A percentile compares a stretch with the other conserved stretches of the same genome.
Conservation (phyloP, 2,888 invertebrate species). For the Tupiocoris notatus region DNA sequence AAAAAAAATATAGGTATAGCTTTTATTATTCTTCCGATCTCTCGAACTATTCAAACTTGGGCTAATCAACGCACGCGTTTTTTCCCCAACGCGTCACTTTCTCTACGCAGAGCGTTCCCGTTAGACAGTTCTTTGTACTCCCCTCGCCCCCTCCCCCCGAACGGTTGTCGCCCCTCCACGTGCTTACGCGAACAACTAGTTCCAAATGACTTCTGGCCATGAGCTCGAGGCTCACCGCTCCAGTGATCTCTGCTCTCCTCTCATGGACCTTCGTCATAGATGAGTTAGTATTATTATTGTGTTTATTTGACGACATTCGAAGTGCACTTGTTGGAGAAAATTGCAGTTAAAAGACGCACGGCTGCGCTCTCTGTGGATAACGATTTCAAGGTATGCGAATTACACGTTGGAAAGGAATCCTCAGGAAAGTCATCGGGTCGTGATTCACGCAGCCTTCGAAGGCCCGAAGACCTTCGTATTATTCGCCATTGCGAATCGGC, state of each 20-base stretch:
- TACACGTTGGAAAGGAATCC: not conserved
- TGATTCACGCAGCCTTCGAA: constrained; percentile 25
- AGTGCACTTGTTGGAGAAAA: too few species aligned
- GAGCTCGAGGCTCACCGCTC: constrained; percentile 28
- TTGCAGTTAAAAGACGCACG: too few species aligned
- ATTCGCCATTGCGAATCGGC: not conserved
- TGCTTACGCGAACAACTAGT: constrained; percentile 37
- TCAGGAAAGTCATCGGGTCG: not conserved
- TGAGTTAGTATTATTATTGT: constrained; percentile 5
- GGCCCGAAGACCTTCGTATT: constrained; percentile 1
- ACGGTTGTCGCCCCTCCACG: constrained; percentile 8
- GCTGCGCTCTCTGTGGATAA: too few species aligned
- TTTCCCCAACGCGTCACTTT: not conserved
- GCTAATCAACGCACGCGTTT: too few species aligned
- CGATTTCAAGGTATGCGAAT: constrained; percentile 1
- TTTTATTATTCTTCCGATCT: too few species aligned
- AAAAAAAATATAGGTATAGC: too few species aligned
- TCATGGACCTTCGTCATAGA: constrained; percentile 18
- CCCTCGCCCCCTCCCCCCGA: not conserved
- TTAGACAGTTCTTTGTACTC: not conserved
- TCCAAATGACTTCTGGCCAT: constrained; percentile 30
- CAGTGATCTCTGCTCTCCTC: constrained; percentile 30
- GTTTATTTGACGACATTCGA: constrained; percentile 1
- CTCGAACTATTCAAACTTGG: too few species aligned
- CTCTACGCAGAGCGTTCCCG: not conserved